phyloP scores from a whole-genome alignment of 2,797 vertebrate genomes.

The Echeneis naucrates region DNA sequence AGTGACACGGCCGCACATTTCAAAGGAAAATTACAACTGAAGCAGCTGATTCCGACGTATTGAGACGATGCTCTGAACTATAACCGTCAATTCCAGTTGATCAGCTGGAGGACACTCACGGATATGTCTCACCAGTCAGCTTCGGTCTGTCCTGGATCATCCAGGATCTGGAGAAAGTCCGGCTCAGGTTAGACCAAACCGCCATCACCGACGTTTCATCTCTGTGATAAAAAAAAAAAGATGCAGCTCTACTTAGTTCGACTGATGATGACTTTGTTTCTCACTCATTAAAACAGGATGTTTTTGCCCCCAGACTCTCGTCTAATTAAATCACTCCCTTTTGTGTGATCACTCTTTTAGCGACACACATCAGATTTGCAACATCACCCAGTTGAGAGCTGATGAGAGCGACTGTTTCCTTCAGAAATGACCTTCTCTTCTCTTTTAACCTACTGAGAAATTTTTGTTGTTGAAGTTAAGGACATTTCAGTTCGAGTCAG shows the following conservation, averaged over 20 bases:
- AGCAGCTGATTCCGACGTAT: not conserved
- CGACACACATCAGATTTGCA: not conserved
- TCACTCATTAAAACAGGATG: not conserved
- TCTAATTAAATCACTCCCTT: conserved; percentile 6
- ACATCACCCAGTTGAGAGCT: not conserved
- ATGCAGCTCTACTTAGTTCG: conserved; percentile 15
- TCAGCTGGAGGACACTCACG: too few relatives aligned
- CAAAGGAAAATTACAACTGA: not conserved
- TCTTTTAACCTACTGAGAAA: not conserved
- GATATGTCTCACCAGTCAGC: conserved; percentile 25
- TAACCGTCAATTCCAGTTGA: not conserved
- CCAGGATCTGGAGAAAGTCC: conserved; percentile 12
- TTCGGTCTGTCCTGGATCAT: too few relatives aligned
- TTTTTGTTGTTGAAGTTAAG: not conserved
- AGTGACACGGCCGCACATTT: not conserved
- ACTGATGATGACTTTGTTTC: too few relatives aligned
- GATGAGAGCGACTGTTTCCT: not conserved
- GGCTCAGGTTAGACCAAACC: conserved; percentile 14
- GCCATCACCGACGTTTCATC: conserved; percentile 7
- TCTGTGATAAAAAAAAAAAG: conserved; percentile 33
- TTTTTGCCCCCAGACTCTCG: not conserved
- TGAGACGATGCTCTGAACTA: not conserved
- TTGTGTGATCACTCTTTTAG: not conserved
- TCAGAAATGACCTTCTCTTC: conserved; percentile 4
- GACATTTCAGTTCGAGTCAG: not conserved